These are phyloP conservation scores for Anguilla anguilla DNA, from an alignment of 2,797 vertebrate species.

Conservation along the genomic window DNA sequence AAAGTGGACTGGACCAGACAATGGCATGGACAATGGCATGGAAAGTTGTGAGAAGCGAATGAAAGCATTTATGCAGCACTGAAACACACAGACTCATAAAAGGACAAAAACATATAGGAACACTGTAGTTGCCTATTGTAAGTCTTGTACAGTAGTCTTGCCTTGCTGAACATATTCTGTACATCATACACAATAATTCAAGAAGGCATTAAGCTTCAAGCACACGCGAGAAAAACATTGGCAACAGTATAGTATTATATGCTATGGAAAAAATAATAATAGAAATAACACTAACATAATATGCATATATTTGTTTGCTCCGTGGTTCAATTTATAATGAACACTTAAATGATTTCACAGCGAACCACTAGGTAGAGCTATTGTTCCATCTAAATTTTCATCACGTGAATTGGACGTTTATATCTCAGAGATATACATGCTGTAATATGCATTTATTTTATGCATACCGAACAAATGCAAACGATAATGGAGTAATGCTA, in stretches of 20 bases:
- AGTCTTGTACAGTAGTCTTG: background rate
- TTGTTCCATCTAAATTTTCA: conserved; percentile 47
- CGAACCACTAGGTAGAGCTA: conserved; percentile 57
- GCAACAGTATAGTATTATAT: background rate
- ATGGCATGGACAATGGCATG: background rate
- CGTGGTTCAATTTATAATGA: background rate
- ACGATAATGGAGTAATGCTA: background rate
- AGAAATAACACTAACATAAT: background rate
- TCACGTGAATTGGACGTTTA: background rate
- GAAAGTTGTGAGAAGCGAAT: conserved; percentile 40
- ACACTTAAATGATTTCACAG: background rate
- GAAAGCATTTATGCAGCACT: conserved; percentile 60
- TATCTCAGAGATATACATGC: background rate
- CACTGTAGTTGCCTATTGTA: background rate
- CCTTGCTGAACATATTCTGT: background rate
- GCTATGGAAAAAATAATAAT: background rate
- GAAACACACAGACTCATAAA: conserved; percentile 12
- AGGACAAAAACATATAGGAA: background rate
- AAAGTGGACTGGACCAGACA: background rate
- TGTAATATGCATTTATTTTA: background rate
- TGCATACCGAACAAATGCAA: background rate
- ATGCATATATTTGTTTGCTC: background rate
- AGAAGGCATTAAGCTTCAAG: background rate
- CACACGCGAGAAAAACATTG: background rate
- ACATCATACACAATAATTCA: background rate